Evolutionary conservation across 2,113 vertebrate species (phyloP).

Genomic region (Rhabdomys dilectus): DNA sequence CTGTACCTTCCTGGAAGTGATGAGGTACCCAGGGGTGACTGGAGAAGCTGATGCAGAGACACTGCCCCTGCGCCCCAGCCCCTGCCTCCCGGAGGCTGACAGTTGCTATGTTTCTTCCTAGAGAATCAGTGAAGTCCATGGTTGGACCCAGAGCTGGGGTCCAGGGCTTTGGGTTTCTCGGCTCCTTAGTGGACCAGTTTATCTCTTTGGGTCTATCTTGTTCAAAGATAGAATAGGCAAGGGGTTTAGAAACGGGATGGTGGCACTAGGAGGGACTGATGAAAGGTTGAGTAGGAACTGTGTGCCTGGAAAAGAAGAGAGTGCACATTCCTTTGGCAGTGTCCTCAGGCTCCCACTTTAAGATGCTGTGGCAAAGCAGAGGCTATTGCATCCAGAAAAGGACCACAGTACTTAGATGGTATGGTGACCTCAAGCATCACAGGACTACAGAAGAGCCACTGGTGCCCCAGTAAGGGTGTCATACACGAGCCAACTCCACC

Average conservation of each 20-base stretch:
- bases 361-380: background rate
- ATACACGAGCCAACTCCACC: background rate
- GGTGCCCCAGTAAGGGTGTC: background rate
- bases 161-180: background rate
- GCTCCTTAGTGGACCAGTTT: background rate
- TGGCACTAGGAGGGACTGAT: background rate
- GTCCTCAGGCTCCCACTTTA: background rate
- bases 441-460: background rate
- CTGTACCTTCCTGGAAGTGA: background rate
- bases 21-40: background rate
- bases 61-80: background rate
- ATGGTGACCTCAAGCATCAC: background rate
- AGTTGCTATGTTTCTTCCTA: background rate
- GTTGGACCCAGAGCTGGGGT: background rate
- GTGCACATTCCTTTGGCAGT: no score
- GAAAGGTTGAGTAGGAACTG: background rate
- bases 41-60: background rate
- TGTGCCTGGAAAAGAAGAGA: background rate
- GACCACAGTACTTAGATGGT: background rate
- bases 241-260: background rate
- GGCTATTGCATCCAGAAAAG: background rate
- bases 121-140: background rate
- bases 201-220: background rate
- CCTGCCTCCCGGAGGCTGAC: background rate
- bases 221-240: conserved; percentile 21